Evolutionary conservation across 2,113 vertebrate genomes (phyloP).

Genomic region (Pao palembangensis): DNA sequence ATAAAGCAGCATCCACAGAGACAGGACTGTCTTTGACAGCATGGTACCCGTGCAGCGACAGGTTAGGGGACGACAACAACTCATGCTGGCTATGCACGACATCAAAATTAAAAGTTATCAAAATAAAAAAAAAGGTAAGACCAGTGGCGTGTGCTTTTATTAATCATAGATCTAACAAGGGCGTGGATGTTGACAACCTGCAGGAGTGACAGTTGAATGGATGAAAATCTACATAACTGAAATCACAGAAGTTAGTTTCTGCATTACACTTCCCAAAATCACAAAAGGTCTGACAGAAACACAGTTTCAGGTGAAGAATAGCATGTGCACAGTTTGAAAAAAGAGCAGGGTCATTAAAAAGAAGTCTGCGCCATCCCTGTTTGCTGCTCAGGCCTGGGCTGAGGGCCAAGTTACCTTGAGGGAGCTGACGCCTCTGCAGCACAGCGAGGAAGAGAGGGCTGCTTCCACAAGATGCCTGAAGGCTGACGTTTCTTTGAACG

Average conservation of each 20-base stretch:
- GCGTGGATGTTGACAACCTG: too few relatives aligned
- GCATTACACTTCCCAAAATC: too few relatives aligned
- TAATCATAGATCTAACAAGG: too few relatives aligned
- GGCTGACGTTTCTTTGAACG: constrained; percentile 28
- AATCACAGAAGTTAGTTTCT: too few relatives aligned
- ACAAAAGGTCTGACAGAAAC: not conserved
- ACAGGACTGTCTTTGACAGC: constrained; percentile 36
- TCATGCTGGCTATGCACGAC: too few relatives aligned
- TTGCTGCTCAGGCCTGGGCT: constrained; percentile 10
- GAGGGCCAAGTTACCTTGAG: constrained; percentile 26
- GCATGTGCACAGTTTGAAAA: not conserved
- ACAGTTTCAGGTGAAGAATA: not conserved
- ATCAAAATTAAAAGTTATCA: too few relatives aligned
- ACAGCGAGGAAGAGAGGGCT: constrained; percentile 24
- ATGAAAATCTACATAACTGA: too few relatives aligned
- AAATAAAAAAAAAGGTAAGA: too few relatives aligned
- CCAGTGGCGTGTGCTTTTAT: too few relatives aligned
- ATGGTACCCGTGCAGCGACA: constrained; percentile 10
- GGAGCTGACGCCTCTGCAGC: constrained; percentile 38
- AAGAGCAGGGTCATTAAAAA: not conserved
- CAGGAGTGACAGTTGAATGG: too few relatives aligned
- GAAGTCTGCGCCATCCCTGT: constrained; percentile 1
- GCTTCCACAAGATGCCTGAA: constrained; percentile 25
- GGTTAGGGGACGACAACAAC: too few relatives aligned
- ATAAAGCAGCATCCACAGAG: constrained; percentile 7